Conservation (phyloP, 2,797 vertebrate genomes). For the Forpus xanthops region DNA sequence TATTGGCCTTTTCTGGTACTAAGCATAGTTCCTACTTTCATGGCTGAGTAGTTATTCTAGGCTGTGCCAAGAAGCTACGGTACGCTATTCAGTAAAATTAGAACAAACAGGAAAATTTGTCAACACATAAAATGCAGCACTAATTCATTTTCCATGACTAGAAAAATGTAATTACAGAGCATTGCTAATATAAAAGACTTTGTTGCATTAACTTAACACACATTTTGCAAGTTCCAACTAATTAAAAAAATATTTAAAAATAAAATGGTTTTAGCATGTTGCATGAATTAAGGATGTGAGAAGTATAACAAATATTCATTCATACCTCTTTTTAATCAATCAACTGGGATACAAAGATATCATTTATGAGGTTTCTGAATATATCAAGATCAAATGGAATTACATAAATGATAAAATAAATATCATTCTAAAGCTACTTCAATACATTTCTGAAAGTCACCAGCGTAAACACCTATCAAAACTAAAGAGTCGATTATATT, state of each 20-base stretch:
- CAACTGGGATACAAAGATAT: neutral
- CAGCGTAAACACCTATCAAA: neutral
- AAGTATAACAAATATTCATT: conserved; percentile 34
- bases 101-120: conserved; percentile 75
- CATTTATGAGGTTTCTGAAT: neutral
- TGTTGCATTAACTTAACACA: conserved; percentile 63
- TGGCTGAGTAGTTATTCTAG: conserved; percentile 62
- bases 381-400: neutral
- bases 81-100: conserved; percentile 72
- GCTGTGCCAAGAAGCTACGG: conserved; percentile 64
- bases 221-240: conserved; percentile 71
- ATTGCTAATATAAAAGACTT: conserved; percentile 74
- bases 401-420: neutral
- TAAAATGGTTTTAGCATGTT: conserved; percentile 59
- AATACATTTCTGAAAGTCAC: neutral
- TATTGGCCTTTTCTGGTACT: conserved; percentile 20
- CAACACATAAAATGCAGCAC: conserved; percentile 71
- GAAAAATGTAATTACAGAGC: conserved; percentile 74
- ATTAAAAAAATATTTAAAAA: conserved; percentile 69
- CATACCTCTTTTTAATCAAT: conserved; percentile 47
- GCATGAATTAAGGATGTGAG: conserved; percentile 56
- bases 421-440: neutral
- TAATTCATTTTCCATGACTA: conserved; percentile 77
- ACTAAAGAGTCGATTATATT: neutral
- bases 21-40: conserved; percentile 47